Evolutionary conservation across 2,888 invertebrate genomes (phyloP), one percentile per base, ranked within the genome.

Genomic region (Spialia ferax): DNA sequence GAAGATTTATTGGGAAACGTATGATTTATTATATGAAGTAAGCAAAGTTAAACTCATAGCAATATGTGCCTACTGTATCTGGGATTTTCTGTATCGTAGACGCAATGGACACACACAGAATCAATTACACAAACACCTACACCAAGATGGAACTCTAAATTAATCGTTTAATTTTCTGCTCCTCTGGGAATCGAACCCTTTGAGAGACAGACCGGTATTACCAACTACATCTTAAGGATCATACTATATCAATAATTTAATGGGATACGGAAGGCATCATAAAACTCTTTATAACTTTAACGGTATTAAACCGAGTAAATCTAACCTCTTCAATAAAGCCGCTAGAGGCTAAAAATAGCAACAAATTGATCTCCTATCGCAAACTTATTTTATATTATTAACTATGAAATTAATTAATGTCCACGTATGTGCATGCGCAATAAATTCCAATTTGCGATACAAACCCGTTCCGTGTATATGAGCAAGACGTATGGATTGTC

Each of bases 331-430:
- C 48, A 48, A 23, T 52, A 23, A n/a, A 52, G 23, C 23, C 15
- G 13, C n/a, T 32, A 1, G 6, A 18, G 8, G 7, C 65, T 65
- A 52, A 65, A 65, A 66, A 56, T 67, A 56, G 20, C 10, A 35
- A 62, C 59, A 63, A 72, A 72, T 72, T 69, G 70, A 72, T 68
- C 67, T 45, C 61, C 66, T 66, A 63, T 69, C 69, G 62, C 59
- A 45, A 52, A 52, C 61, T 48, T 62, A 67, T 70, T 68, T 69
- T 69, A 68, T 72, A 68, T n/a, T 69, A 69, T 68, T 63, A 62
- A 50, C 68, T 65, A 72, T 72, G 70, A 72, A 70, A 70, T 69
- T 70, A 72, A 72, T 72, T 72, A 72, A 65, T 38, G 55, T 62
- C 50, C n/a, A 64, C 52, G 45, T 62, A 32, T 67, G 70, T 56